phyloP scores from a whole-genome alignment of 1,140 invertebrate species.

The Diabrotica undecimpunctata region DNA sequence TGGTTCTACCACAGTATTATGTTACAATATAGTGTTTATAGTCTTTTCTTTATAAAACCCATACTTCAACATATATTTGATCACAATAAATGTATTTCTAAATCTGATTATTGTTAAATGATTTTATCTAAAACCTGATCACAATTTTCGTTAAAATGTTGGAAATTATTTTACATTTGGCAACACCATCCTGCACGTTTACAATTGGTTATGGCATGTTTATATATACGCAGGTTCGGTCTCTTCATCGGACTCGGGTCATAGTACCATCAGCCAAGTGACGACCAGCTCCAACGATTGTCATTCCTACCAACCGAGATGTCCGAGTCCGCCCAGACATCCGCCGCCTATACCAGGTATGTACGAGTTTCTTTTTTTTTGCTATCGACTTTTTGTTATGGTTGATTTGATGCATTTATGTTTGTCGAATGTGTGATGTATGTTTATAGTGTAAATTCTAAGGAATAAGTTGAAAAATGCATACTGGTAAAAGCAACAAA shows the following conservation, averaged over 20 bases:
- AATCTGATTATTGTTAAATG: too few species aligned
- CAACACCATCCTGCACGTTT: too few species aligned
- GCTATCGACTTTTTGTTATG: constrained; percentile 10
- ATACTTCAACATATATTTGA: too few species aligned
- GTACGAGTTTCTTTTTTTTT: constrained; percentile 28
- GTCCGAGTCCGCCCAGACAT: constrained; percentile 44
- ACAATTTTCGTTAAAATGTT: too few species aligned
- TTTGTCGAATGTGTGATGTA: neutral
- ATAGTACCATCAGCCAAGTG: constrained; percentile 45
- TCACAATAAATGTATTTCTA: too few species aligned
- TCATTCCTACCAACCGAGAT: constrained; percentile 39
- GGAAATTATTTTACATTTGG: too few species aligned
- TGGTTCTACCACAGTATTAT: too few species aligned
- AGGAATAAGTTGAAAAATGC: too few species aligned
- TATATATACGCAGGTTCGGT: constrained; percentile 43
- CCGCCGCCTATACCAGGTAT: constrained; percentile 44
- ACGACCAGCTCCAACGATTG: constrained; percentile 40
- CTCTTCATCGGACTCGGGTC: constrained; percentile 46
- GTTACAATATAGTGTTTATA: too few species aligned
- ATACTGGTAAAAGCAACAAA: too few species aligned
- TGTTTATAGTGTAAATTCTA: neutral
- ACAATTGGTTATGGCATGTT: constrained; percentile 10
- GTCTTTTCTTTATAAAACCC: too few species aligned
- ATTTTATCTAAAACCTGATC: too few species aligned
- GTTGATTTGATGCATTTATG: neutral